A percentile compares a stretch with the other conserved stretches of the same genome.
These are phyloP conservation scores for Capra hircus DNA, from an alignment of 2,113 vertebrate species.

Conservation along the genomic window DNA sequence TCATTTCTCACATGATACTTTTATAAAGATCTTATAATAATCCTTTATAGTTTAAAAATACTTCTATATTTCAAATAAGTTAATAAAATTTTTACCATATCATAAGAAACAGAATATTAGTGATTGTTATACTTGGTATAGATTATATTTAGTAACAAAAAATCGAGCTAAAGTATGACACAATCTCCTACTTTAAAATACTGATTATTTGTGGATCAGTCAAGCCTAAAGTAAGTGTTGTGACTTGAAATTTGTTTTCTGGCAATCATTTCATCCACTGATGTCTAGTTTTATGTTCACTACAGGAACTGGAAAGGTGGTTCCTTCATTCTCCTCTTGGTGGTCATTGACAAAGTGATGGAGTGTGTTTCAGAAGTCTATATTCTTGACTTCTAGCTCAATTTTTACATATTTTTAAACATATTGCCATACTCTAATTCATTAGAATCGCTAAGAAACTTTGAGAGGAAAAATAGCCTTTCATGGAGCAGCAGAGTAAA, in stretches of 20 bases:
- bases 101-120: background rate
- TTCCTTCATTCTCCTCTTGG: background rate
- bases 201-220: background rate
- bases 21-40: background rate
- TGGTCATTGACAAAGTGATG: background rate
- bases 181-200: background rate
- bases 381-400: background rate
- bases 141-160: background rate
- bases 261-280: background rate
- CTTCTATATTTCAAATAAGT: background rate
- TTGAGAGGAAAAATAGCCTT: background rate
- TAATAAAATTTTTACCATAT: background rate
- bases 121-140: background rate
- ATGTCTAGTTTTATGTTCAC: background rate
- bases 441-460: background rate
- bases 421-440: background rate
- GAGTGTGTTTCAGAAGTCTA: background rate
- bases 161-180: background rate
- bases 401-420: background rate
- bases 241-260: background rate
- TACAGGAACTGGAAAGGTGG: background rate
- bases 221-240: background rate
- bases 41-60: background rate
- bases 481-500: background rate
- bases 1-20: background rate